Evolutionary conservation across 2,888 invertebrate genomes (phyloP), one percentile per base, ranked within the genome.

Genomic region (Emmelina monodactyla): DNA sequence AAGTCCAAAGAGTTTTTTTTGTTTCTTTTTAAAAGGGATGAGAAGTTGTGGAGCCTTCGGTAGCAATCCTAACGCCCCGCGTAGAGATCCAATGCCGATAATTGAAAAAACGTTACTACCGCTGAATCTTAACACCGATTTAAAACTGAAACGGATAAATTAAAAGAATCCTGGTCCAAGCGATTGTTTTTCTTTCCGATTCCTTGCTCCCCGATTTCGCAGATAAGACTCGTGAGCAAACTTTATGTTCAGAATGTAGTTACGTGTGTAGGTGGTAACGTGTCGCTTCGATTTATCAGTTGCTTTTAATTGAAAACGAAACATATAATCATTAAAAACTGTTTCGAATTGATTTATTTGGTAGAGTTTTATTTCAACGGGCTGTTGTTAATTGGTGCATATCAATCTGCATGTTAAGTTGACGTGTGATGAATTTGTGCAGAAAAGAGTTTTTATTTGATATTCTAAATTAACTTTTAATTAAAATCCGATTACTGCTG

Each of bases 41-140:
- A 41, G 51, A 46, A 38, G 48, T 50, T 55, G 54, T 58, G 62
- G 55, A 62, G 49, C 53, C 42, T 58, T 58, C 65, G 55, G 70
- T 69, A 69, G 71, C 71, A 58, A 66, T 71, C 65, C 65, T 58
- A 61, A 59, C 58, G 60, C 62, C 25, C 19, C 58, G 58, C 65
- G 68, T 58, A 59, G 57, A 70, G 71, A 72, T 71, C 68, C 55
- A 29, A 53, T 57, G 49, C 65, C 52, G 73, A 73, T 73, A 73
- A 73, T 69, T 70, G 65, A 69, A 70, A 65, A 66, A 71, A 67
- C 62, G 60, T 66, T 66, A 62, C 70, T 67, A 69, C 63, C 59
- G 58, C 57, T 66, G 71, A 70, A 69, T 72, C 67, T 67, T 70
- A 76, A 75, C 75, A 71, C 66, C 67, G 72, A 69, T 75, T 73